phyloP scores from a whole-genome alignment of 2,888 invertebrate genomes.

The Geotrupes spiniger region DNA sequence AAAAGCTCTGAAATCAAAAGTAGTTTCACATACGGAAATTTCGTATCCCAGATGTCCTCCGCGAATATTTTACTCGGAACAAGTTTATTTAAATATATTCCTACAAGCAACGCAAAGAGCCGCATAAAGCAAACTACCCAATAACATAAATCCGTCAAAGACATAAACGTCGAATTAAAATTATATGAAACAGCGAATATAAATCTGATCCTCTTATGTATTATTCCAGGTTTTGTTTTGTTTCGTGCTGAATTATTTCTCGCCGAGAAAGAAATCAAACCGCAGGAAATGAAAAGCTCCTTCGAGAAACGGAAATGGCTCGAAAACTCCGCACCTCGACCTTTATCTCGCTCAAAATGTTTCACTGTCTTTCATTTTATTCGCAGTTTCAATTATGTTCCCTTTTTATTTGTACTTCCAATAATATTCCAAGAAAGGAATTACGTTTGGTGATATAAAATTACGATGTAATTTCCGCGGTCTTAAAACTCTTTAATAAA shows the following conservation, averaged over 20 bases:
- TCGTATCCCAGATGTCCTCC: too few species aligned
- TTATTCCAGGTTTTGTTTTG: slow-evolving; percentile 11
- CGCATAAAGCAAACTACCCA: not conserved
- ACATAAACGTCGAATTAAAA: slow-evolving; percentile 13
- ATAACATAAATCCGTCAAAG: slow-evolving; percentile 6
- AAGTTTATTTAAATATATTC: not conserved
- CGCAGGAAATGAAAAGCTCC: slow-evolving; percentile 22
- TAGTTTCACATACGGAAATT: too few species aligned
- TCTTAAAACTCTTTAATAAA: too few species aligned
- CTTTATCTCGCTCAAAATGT: slow-evolving; percentile 40
- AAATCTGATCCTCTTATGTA: slow-evolving; percentile 20
- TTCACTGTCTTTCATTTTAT: slow-evolving; percentile 36
- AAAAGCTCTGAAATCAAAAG: too few species aligned
- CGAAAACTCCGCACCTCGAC: slow-evolving; percentile 39
- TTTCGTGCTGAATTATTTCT: slow-evolving; percentile 17
- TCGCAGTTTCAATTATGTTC: slow-evolving; percentile 27
- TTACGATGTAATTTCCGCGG: slow-evolving; percentile 18
- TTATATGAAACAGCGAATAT: slow-evolving; percentile 17
- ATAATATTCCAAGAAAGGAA: slow-evolving; percentile 16
- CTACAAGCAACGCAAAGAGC: not conserved
- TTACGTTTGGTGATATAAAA: slow-evolving; percentile 16
- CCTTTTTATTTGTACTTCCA: slow-evolving; percentile 26
- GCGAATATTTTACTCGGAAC: too few species aligned
- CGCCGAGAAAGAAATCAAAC: slow-evolving; percentile 20
- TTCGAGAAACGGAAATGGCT: slow-evolving; percentile 40